Conservation (phyloP, 2,888 invertebrate species). For the Morpho helenor region DNA sequence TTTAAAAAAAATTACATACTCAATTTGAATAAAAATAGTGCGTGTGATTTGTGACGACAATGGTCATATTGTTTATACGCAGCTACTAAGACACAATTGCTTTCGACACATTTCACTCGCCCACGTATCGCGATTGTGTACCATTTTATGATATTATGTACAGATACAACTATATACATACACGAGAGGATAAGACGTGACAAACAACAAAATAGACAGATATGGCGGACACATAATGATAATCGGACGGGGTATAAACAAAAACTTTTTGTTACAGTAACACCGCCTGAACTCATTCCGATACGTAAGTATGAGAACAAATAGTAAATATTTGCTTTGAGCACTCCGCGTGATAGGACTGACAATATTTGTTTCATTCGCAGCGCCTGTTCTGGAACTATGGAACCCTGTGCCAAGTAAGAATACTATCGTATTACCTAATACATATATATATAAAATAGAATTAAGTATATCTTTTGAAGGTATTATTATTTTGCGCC, state of each 20-base stretch:
- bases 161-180: slow-evolving; percentile 2
- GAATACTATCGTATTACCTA: slow-evolving; percentile 12
- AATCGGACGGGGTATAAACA: slow-evolving; percentile 12
- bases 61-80: no score
- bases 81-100: background rate
- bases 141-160: slow-evolving; percentile 7
- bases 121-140: background rate
- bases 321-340: slow-evolving; percentile 9
- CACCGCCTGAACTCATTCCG: slow-evolving; percentile 20
- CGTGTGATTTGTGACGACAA: no score
- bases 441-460: background rate
- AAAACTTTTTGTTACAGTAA: slow-evolving; percentile 28
- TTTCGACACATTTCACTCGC: background rate
- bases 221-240: slow-evolving; percentile 1
- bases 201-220: slow-evolving; percentile 1
- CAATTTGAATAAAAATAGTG: no score
- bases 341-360: background rate
- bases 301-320: slow-evolving; percentile 26
- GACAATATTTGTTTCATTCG: slow-evolving; percentile 19
- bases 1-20: no score
- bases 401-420: slow-evolving; percentile 26
- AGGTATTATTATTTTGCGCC: background rate
- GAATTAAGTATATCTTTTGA: background rate
- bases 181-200: slow-evolving; percentile 9
- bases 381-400: slow-evolving; percentile 26